These are phyloP conservation scores for Synergus umbraculus DNA, from an alignment of 2,888 invertebrate species.

Conservation along the genomic window DNA sequence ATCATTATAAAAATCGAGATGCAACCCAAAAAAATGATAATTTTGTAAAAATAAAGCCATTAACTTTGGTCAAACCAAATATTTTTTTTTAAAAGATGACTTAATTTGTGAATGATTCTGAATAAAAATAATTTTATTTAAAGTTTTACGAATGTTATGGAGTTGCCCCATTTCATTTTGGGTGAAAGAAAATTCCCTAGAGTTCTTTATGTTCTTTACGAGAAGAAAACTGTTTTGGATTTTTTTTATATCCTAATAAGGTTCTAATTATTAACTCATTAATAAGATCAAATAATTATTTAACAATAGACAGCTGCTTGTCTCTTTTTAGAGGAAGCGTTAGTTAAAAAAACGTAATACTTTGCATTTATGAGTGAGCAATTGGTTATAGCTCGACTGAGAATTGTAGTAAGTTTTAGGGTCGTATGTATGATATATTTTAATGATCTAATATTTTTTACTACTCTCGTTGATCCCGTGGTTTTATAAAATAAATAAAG, in stretches of 20 bases:
- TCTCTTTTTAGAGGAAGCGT: not conserved
- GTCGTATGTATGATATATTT: not conserved
- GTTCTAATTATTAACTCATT: not conserved
- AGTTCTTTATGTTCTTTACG: not conserved
- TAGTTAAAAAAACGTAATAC: not conserved
- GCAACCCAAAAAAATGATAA: not conserved
- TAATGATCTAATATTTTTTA: conserved; percentile 17
- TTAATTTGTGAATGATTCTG: not conserved
- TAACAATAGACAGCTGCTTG: not conserved
- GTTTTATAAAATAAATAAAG: conserved; percentile 10
- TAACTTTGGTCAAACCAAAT: not conserved
- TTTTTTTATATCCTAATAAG: not conserved
- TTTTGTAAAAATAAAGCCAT: not conserved
- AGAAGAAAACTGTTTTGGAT: not conserved
- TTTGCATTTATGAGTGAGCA: not conserved
- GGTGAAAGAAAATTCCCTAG: not conserved
- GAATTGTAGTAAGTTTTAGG: not conserved
- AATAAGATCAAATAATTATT: not conserved
- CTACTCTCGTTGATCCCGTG: conserved; percentile 15
- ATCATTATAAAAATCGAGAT: conserved; percentile 16
- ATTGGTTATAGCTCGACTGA: conserved; percentile 1
- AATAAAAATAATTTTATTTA: not conserved
- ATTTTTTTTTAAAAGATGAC: not conserved
- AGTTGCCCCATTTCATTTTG: not conserved
- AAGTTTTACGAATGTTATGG: not conserved